Evolutionary conservation across 92 coral and sea anemone species (phyloP), one percentile per base, ranked within the genome.

Genomic region (Chrysogorgia sp.): DNA sequence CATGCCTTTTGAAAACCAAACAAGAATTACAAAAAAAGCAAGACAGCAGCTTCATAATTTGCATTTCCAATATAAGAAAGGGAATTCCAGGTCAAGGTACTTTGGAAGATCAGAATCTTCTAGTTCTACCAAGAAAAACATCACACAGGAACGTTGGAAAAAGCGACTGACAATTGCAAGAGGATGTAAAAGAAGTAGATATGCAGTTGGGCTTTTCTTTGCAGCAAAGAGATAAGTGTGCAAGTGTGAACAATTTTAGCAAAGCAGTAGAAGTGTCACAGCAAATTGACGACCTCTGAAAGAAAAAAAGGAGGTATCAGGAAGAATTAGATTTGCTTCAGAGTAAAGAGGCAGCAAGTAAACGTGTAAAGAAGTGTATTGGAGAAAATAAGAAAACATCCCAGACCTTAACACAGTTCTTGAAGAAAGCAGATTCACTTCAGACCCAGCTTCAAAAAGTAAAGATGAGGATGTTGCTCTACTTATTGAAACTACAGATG

Each of bases 251-350:
- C 40, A 74, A 80, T 62, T 85, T 79, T 67, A 79, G 81, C 25
- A 79, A 71, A 81, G 84, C 88, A 57, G 34, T 85, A 45, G 85
- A 85, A 34, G 67, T 80, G 74, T 85, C 88, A 61, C 79, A 85
- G 47, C 84, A 85, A 80, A 60, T 85, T 84, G 85, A 79, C 53
- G 85, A 80, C 37, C 76, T 85, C 58, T 66, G 88, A 72, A 63
- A 53, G 59, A 81, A 81, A 76, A 64, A 64, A 69, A 49, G 79
- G 30, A 81, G 68, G 65, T 67, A 68, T 40, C 85, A 53, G 57
- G 71, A 34, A 64, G 26, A 56, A 66, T 62, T 40, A 81, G 77
- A 25, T 65, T 74, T 58, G 28, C 56, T 19, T 52, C 68, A 32
- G 78, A 83, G 52, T 48, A 83, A 41, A 43, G 83, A 22, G 63